A percentile compares a stretch with the other conserved stretches of the same genome.
Conservation (phyloP, 2,113 vertebrate species). For the Tyrannus savana region DNA sequence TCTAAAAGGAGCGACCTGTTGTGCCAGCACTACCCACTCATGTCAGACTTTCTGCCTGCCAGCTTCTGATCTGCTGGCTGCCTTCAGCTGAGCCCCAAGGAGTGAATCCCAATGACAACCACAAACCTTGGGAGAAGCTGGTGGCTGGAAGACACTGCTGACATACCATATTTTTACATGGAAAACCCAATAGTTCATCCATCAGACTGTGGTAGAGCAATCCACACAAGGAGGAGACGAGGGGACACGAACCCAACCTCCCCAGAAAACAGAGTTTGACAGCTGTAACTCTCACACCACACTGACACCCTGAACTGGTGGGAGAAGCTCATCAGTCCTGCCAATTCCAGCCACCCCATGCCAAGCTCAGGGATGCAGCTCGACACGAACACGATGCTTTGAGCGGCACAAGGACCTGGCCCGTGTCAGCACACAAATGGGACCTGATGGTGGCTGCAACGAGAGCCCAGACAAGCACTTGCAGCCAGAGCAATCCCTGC, state of each 20-base stretch:
- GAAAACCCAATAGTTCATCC: neutral
- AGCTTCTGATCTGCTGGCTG: neutral
- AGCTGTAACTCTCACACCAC: neutral
- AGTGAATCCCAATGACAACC: neutral
- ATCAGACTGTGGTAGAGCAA: neutral
- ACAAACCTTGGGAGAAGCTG: neutral
- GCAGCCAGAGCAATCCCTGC: neutral
- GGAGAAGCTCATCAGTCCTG: neutral
- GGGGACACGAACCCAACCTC: neutral
- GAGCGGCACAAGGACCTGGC: neutral
- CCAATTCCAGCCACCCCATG: neutral
- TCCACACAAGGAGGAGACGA: neutral
- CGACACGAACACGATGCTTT: neutral
- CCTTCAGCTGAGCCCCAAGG: neutral
- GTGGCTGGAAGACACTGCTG: neutral
- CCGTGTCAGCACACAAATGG: neutral
- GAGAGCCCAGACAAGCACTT: neutral
- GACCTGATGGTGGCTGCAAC: neutral
- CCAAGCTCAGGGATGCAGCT: neutral
- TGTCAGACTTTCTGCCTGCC: neutral
- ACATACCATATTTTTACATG: neutral
- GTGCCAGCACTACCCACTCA: rapidly evolving
- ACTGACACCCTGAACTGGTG: neutral
- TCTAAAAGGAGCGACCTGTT: rapidly evolving
- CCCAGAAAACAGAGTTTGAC: neutral